These are phyloP conservation scores for Cardinalis cardinalis DNA, from an alignment of 2,113 vertebrate species.

Conservation along the genomic window DNA sequence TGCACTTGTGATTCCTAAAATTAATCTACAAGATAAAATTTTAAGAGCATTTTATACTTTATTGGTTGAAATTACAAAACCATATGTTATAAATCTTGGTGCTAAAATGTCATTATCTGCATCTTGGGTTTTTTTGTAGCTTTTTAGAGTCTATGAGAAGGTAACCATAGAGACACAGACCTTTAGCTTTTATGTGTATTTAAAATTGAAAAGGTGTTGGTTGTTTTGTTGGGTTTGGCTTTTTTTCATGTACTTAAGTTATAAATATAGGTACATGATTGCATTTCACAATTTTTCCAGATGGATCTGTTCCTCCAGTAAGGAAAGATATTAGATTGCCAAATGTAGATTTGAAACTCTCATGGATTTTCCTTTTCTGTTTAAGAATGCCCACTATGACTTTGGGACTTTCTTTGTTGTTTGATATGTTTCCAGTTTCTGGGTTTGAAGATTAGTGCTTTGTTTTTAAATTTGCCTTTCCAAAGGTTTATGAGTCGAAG, in stretches of 20 bases:
- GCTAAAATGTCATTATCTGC: not conserved
- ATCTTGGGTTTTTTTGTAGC: fast-evolving
- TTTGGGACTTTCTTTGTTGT: not conserved
- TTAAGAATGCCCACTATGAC: not conserved
- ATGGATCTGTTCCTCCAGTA: not conserved
- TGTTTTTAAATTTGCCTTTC: not conserved
- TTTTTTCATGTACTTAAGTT: not conserved
- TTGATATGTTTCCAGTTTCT: not conserved
- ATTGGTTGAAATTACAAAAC: not conserved
- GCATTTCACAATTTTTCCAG: not conserved
- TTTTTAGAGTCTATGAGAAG: not conserved
- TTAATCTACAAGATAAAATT: not conserved
- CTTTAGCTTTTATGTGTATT: not conserved
- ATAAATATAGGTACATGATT: not conserved
- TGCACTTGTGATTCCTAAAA: not conserved
- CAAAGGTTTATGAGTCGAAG: not conserved
- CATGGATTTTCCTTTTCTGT: not conserved
- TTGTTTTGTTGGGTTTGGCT: not conserved
- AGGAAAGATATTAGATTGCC: not conserved
- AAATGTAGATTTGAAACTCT: not conserved
- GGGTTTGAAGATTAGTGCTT: not conserved
- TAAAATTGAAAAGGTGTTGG: not conserved
- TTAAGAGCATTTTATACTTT: not conserved
- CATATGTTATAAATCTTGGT: not conserved
- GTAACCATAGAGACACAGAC: not conserved